A percentile compares a stretch with the other conserved stretches of the same genome.
Evolutionary conservation across 2,797 vertebrate genomes (phyloP).

Genomic region (Oreochromis mossambicus): DNA sequence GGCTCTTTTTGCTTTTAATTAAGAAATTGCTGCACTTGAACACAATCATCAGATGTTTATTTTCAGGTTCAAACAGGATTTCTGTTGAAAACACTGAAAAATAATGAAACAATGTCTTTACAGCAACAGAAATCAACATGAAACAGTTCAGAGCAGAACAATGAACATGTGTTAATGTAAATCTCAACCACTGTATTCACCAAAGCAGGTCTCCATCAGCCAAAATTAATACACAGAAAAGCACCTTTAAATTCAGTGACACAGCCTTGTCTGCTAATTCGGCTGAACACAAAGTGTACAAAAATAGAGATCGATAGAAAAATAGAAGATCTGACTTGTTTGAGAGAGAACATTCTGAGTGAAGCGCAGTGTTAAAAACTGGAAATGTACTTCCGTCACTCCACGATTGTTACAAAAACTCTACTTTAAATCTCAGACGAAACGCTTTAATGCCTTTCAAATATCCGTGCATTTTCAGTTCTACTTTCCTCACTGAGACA

Average conservation of each 20-base stretch:
- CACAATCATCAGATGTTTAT: constrained; percentile 40
- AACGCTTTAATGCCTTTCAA: constrained; percentile 8
- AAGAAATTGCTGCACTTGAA: constrained; percentile 57
- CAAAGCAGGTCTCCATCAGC: constrained; percentile 14
- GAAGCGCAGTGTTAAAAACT: constrained; percentile 1
- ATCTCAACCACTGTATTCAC: not conserved
- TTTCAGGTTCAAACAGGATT: constrained; percentile 23
- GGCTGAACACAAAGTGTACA: constrained; percentile 66
- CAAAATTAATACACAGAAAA: constrained; percentile 26
- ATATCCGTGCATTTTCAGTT: not conserved
- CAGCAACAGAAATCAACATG: constrained; percentile 47
- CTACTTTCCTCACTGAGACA: not conserved
- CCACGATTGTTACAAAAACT: not conserved
- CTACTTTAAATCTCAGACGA: not conserved
- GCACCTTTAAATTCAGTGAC: not conserved
- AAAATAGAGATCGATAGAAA: constrained; percentile 78
- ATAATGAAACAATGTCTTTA: constrained; percentile 55
- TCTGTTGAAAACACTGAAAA: constrained; percentile 27
- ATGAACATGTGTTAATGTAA: constrained; percentile 2
- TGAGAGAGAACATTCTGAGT: constrained; percentile 18
- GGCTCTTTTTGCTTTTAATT: constrained; percentile 55
- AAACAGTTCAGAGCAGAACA: constrained; percentile 33
- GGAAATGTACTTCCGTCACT: constrained; percentile 1
- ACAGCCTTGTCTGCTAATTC: constrained; percentile 39
- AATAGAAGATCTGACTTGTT: constrained; percentile 67